These are phyloP conservation scores for Gobionotothen gibberifrons DNA, from an alignment of 2,797 vertebrate genomes.

Conservation along the genomic window DNA sequence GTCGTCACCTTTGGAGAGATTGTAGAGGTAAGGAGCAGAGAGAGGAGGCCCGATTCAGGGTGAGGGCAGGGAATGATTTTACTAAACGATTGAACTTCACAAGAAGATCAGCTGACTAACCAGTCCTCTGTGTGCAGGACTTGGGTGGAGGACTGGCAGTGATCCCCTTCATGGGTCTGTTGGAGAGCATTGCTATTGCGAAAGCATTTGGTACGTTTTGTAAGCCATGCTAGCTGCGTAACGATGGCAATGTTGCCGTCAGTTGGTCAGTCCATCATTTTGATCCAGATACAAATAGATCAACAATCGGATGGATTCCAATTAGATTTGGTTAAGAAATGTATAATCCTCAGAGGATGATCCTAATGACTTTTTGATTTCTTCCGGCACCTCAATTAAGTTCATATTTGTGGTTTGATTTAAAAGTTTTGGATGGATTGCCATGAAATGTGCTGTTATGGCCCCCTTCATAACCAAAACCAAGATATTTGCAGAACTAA, in stretches of 20 bases:
- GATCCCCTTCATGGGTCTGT: conserved; percentile 92
- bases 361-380: neutral
- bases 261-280: neutral
- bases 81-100: neutral
- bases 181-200: conserved; percentile 94
- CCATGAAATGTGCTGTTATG: neutral
- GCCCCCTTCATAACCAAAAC: neutral
- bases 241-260: neutral
- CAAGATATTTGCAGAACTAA: too few species aligned
- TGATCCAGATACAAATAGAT: neutral
- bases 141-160: conserved; percentile 90
- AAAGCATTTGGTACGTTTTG: conserved; percentile 91
- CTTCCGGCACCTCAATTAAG: neutral
- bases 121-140: conserved; percentile 75
- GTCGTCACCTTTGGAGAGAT: conserved; percentile 85
- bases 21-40: conserved; percentile 67
- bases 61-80: neutral
- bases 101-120: conserved; percentile 15
- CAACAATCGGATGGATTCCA: neutral
- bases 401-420: neutral
- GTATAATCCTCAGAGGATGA: neutral
- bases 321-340: neutral
- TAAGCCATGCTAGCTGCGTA: neutral
- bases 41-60: neutral
- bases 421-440: neutral